phyloP scores from a whole-genome alignment of 2,113 vertebrate genomes.

The Erythrocebus patas region DNA sequence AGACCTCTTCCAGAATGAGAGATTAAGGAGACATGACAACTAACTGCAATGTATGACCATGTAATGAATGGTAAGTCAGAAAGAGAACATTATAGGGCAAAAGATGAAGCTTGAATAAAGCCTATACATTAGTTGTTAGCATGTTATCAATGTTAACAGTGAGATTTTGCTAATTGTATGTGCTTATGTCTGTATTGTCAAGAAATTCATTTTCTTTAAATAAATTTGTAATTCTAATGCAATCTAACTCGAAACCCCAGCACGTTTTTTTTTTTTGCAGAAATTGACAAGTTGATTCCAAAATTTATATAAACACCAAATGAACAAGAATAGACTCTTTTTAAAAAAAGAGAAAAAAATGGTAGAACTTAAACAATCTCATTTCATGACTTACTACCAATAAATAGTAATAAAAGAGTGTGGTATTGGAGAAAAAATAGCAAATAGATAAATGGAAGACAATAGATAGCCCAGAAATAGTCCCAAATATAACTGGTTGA shows the following conservation, averaged over 20 bases:
- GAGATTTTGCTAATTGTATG: background rate
- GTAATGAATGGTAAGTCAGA: background rate
- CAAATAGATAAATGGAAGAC: background rate
- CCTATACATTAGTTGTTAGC: background rate
- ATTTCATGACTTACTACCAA: background rate
- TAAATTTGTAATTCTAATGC: background rate
- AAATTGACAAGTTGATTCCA: background rate
- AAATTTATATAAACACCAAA: background rate
- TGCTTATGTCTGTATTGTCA: background rate
- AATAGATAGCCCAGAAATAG: background rate
- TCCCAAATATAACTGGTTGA: background rate
- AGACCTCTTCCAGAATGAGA: background rate
- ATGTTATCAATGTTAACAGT: background rate
- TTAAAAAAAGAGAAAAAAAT: background rate
- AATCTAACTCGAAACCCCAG: conserved; percentile 4
- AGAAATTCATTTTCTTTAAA: conserved; percentile 4
- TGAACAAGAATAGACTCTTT: background rate
- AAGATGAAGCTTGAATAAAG: background rate
- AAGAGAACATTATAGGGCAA: background rate
- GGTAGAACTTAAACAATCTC: background rate
- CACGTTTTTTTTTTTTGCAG: background rate
- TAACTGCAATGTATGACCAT: background rate
- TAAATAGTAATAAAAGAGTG: background rate
- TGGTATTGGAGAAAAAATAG: background rate
- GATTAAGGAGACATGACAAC: background rate